These are phyloP conservation scores for Cyclura pinguis DNA, from an alignment of 2,797 vertebrate genomes.

Conservation along the genomic window DNA sequence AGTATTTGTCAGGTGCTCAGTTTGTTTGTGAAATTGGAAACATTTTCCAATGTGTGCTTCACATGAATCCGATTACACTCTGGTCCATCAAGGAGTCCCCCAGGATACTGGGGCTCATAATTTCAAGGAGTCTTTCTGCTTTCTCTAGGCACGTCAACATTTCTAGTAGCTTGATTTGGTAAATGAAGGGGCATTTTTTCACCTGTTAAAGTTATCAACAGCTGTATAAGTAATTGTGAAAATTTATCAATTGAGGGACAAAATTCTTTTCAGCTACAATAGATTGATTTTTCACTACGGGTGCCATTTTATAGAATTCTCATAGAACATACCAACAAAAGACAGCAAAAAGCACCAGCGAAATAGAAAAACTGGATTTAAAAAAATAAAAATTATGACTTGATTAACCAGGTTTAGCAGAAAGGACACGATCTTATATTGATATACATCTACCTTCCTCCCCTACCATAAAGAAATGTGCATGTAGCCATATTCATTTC, in stretches of 20 bases:
- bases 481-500: neutral
- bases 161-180: neutral
- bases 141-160: constrained; percentile 33
- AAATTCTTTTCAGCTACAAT: neutral
- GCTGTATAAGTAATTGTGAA: neutral
- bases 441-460: neutral
- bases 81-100: constrained; percentile 36
- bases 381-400: neutral
- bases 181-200: neutral
- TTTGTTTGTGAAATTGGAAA: constrained; percentile 49
- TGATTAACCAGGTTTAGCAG: neutral
- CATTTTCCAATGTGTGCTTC: constrained; percentile 37
- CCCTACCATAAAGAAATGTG: neutral
- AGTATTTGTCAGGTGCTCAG: constrained; percentile 6
- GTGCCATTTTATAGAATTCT: neutral
- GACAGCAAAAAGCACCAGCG: neutral
- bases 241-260: constrained; percentile 7
- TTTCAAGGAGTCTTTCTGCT: constrained; percentile 42
- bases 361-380: neutral
- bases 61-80: constrained; percentile 40
- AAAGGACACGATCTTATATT: neutral
- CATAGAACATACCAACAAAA: constrained; percentile 15
- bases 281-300: neutral
- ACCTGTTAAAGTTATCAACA: neutral
- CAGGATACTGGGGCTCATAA: constrained; percentile 7